Percentiles rank a stretch among this genome's conserved stretches.
Evolutionary conservation across 2,888 invertebrate genomes (phyloP).

Genomic region (Molorchus minor): DNA sequence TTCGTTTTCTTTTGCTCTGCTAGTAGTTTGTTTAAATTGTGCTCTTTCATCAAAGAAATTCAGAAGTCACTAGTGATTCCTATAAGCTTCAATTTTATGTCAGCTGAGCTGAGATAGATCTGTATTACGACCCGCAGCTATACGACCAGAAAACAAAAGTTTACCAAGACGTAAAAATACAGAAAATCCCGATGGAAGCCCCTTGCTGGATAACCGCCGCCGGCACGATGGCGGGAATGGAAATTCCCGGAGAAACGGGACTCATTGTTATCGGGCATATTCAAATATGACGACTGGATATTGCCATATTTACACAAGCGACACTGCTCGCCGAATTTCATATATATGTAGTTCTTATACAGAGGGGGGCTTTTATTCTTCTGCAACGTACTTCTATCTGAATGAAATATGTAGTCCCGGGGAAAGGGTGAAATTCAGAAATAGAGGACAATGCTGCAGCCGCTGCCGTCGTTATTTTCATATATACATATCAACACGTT

Average conservation of each 20-base stretch:
- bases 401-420: conserved; percentile 26
- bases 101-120: too few relatives aligned
- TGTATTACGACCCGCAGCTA: too few relatives aligned
- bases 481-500: conserved; percentile 17
- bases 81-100: too few relatives aligned
- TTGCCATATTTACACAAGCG: conserved; percentile 35
- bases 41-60: too few relatives aligned
- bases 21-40: too few relatives aligned
- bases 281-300: conserved; percentile 39
- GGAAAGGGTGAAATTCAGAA: conserved; percentile 22
- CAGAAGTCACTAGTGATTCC: too few relatives aligned
- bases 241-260: conserved; percentile 23
- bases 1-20: too few relatives aligned
- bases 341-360: conserved; percentile 25
- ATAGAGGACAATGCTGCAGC: conserved; percentile 20
- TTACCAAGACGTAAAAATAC: conserved; percentile 28
- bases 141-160: conserved; percentile 24
- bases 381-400: conserved; percentile 26
- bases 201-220: conserved; percentile 29
- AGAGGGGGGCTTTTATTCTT: conserved; percentile 27
- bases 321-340: conserved; percentile 26
- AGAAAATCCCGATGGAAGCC: conserved; percentile 25
- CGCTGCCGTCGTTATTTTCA: conserved; percentile 22
- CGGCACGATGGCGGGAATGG: conserved; percentile 25
- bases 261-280: conserved; percentile 39